These are phyloP conservation scores for Elephantulus edwardii DNA, from an alignment of 2,113 vertebrate species.

Conservation along the genomic window DNA sequence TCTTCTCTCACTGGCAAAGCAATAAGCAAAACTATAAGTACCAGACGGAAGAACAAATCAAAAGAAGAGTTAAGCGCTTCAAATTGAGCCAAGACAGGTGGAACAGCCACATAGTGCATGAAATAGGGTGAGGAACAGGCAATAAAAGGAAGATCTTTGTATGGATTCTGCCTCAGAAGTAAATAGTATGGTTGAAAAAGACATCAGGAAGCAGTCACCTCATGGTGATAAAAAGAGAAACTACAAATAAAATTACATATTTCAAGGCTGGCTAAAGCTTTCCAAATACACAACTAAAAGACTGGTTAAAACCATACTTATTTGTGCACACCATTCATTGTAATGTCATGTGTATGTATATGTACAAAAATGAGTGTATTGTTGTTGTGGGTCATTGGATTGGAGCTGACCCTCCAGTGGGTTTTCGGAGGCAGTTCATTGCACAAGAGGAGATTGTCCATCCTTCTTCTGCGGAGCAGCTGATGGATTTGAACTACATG, in stretches of 20 bases:
- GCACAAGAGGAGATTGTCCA: too few species aligned
- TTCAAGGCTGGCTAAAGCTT: not conserved
- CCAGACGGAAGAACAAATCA: not conserved
- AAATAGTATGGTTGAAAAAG: not conserved
- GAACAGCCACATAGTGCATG: not conserved
- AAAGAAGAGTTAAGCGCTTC: not conserved
- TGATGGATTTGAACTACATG: too few species aligned
- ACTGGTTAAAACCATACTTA: not conserved
- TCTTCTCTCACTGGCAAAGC: not conserved
- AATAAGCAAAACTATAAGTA: not conserved
- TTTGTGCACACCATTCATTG: not conserved
- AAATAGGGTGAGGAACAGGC: not conserved
- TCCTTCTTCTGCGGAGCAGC: too few species aligned
- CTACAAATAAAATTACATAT: not conserved
- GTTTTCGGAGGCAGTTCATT: too few species aligned
- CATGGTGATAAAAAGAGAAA: not conserved
- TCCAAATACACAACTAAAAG: not conserved
- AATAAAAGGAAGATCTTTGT: not conserved
- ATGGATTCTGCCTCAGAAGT: not conserved
- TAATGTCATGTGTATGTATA: not conserved
- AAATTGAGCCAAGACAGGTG: not conserved
- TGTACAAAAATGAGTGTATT: too few species aligned
- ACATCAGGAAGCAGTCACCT: not conserved
- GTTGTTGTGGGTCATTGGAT: too few species aligned
- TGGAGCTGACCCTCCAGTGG: too few species aligned